Evolutionary conservation across 2,888 invertebrate genomes (phyloP), one percentile per base, ranked within the genome.

Genomic region (Poecilus cupreus): DNA sequence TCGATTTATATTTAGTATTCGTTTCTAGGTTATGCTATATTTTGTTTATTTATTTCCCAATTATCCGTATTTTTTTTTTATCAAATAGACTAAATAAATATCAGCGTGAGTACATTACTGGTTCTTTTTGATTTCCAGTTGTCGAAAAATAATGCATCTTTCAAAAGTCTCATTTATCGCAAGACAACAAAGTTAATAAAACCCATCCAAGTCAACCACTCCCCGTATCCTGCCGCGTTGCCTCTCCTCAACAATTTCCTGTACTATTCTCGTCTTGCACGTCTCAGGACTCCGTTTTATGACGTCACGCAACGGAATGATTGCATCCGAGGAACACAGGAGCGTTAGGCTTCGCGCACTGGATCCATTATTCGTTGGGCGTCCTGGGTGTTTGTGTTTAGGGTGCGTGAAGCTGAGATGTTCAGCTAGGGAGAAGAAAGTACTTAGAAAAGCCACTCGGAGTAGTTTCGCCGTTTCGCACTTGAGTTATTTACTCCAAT

Each of bases 231-330:
- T 32, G 43, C 13, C 43, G 10, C n/a, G 11, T 43, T 43, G 43
- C 43, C 18, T 32, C 3, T 24, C 60, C 10, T 4, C 18, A 10
- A 26, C 54, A 74, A n/a, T 74, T 64, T 78, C 78, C 46, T 22
- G 49, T 60, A 64, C 78, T 78, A 64, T 78, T 78, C 76, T 37
- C 57, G 76, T 64, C 64, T 32, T 37, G 64, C 64, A 68, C 64
- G 64, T 76, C 24, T 6, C 76, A 51, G 51, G 75, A 20, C 51
- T 49, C 32, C 6, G 26, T 80, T 89, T 89, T 88, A 89, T 87
- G 88, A 87, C 87, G 86, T 88, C 89, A 89, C 88, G 88, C 88
- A 88, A 88, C 85, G 87, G 88, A 88, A 88, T 89, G 88, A 89
- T 89, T 89, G 88, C 88, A 87, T 87, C 86, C 86, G 85, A 83